These are phyloP conservation scores for Drosophila acutilabella DNA, from an alignment of 2,888 invertebrate genomes.

Conservation along the genomic window DNA sequence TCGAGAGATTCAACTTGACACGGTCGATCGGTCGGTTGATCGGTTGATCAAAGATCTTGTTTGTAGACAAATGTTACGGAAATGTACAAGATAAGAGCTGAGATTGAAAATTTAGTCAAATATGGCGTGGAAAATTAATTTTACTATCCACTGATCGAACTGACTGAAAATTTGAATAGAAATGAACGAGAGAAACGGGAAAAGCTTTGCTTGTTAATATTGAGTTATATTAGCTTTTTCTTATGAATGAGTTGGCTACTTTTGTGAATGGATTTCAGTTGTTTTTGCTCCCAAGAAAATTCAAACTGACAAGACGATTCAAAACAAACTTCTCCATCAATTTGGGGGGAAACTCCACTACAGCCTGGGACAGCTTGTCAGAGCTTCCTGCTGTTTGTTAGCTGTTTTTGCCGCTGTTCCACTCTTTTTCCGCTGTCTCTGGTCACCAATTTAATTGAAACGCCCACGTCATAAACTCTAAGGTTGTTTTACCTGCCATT, in stretches of 20 bases:
- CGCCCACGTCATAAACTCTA: slow-evolving; percentile 75
- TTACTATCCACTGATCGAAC: slow-evolving; percentile 13
- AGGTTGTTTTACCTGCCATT: slow-evolving; percentile 63
- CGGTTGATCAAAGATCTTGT: slow-evolving; percentile 34
- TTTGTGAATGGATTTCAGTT: slow-evolving; percentile 12
- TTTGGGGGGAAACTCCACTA: slow-evolving; percentile 18
- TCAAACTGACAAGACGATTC: slow-evolving; percentile 54
- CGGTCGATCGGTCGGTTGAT: slow-evolving; percentile 25
- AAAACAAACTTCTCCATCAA: slow-evolving; percentile 69
- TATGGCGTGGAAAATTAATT: slow-evolving; percentile 60
- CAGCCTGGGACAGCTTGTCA: slow-evolving; percentile 42
- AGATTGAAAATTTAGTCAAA: slow-evolving; percentile 49
- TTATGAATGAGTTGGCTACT: slow-evolving; percentile 1
- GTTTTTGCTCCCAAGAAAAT: slow-evolving; percentile 30
- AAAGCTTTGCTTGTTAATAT: slow-evolving; percentile 38
- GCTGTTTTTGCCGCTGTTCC: not conserved
- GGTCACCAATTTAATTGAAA: slow-evolving; percentile 74
- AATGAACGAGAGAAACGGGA: slow-evolving; percentile 1
- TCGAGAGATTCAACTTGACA: slow-evolving; percentile 32
- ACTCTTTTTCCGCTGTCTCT: slow-evolving; percentile 8
- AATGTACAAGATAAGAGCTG: slow-evolving; percentile 27
- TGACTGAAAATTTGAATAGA: slow-evolving; percentile 22
- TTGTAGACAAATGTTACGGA: slow-evolving; percentile 28
- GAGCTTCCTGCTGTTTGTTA: slow-evolving; percentile 68
- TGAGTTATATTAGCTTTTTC: slow-evolving; percentile 11